Percentiles rank a stretch among this genome's conserved stretches.
phyloP scores from a whole-genome alignment of 2,797 vertebrate genomes.

The Dromococcyx pavoninus region DNA sequence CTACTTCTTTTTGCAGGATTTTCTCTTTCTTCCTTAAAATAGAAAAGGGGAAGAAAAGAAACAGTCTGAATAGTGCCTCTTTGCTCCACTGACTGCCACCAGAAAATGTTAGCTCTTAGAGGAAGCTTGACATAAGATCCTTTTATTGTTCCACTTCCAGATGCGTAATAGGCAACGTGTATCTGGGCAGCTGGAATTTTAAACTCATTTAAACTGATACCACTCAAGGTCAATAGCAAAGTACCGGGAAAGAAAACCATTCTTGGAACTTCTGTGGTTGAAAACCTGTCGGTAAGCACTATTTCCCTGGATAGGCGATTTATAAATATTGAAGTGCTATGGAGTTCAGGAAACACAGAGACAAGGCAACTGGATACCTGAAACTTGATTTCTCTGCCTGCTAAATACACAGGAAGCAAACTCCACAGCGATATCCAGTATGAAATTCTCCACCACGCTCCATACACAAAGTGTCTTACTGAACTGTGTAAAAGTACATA shows the following conservation, averaged over 20 bases:
- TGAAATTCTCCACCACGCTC: neutral
- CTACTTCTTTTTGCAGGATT: slow-evolving; percentile 89
- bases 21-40: slow-evolving; percentile 88
- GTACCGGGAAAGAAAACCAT: neutral
- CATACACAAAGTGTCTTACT: no score
- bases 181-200: neutral
- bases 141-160: neutral
- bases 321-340: neutral
- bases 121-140: neutral
- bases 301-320: neutral
- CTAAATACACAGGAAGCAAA: neutral
- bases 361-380: neutral
- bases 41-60: neutral
- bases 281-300: neutral
- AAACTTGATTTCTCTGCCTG: neutral
- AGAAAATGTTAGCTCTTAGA: neutral
- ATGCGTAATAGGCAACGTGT: neutral
- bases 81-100: neutral
- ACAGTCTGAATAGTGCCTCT: neutral
- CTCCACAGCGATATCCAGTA: neutral
- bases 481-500: neutral
- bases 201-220: neutral
- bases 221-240: neutral
- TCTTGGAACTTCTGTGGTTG: neutral
- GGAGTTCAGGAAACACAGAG: neutral